Base-by-base conservation (phyloP, 2,888 invertebrate species). In the Pollenia griseotomentosa region DNA sequence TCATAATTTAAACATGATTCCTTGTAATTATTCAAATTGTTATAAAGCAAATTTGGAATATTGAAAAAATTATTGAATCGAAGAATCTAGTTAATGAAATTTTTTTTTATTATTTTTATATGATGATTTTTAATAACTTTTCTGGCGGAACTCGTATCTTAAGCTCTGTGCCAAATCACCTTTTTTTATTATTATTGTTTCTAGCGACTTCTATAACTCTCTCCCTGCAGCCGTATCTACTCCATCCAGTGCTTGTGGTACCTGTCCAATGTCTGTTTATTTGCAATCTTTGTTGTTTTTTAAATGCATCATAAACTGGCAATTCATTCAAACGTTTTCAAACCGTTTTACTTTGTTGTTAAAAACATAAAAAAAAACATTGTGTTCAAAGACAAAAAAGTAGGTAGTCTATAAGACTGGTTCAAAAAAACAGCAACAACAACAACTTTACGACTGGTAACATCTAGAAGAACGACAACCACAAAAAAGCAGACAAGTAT, bases 291-390 rank as follows among this genome's bases (percentile, higher is more conserved):
- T 44, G 19, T 70, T 66, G 10, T 77, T 59, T 65, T 59, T 65
- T n/a, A 59, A 84, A 84, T 79, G 84, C 73, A 74, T 84, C 84
- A 84, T 59, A 78, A 83, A 78, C 78, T 73, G 16, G 16, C 65
- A 80, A 57, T 83, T 73, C 65, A 79, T 66, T 77, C 70, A 83
- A 71, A 83, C 23, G 46, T 78, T 51, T 59, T 79, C 73, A 73
- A 73, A 51, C 48, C 63, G 42, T 71, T 73, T 83, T 53, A 59
- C 66, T 57, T 55, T 73, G 65, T 61, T 48, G 40, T 19, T 65
- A 48, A 33, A 73, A 9, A 53, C 8, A 53, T 0, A 9, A 61
- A 63, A 42, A n/a, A 68, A 59, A 33, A 57, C 10, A 33, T 33
- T 33, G 48, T 10, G 4, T 63, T 75, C 40, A 51, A n/a, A 63